Evolutionary conservation across 1,140 invertebrate species (phyloP), one percentile per base, ranked within the genome.

Genomic region (Stegodyphus dumicola): DNA sequence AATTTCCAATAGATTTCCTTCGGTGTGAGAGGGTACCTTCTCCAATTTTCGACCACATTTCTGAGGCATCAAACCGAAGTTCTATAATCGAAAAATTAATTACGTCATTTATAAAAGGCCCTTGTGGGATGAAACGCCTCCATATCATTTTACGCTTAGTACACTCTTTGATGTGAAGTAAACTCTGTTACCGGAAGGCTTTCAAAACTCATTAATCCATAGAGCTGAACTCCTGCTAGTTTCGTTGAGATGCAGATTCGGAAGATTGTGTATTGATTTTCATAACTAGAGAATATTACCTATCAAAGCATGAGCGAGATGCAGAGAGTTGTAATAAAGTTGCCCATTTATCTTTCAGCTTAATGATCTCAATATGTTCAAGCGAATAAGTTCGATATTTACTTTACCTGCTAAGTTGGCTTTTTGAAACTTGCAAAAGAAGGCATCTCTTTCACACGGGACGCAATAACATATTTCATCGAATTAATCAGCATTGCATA

Each of bases 61-160:
- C 53, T 73, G 53, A 73, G 70, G 53, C 49, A 73, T 64, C 64
- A 18, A 52, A 48, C 74, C n/a, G 10, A 64, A n/a, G 49, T 13
- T 56, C 64, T 76, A 76, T 33, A 33, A 76, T 76, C 64, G 74
- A 76, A 76, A 76, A 76, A 76, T 76, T 76, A 76, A 76, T 76
- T 76, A 64, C 56, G 56, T 33, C 74, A 76, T 76, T 76, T 76
- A 76, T 76, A 60, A 76, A 76, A 60, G 49, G 53, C 49, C 53
- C 33, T 65, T 65, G 17, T 17, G 53, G 49, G 53, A 5, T 56
- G 18, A 56, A 76, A 76, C 56, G n/a, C 17, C 60, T 76, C 64
- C 52, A 48, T 52, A 56, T 56, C 53, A 56, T 60, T 76, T 76
- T 64, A 76, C 48, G 74, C 74, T 76, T 76, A 53, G 64, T 76